Base-by-base conservation (phyloP, 2,113 vertebrate genomes). In the Mus pahari region DNA sequence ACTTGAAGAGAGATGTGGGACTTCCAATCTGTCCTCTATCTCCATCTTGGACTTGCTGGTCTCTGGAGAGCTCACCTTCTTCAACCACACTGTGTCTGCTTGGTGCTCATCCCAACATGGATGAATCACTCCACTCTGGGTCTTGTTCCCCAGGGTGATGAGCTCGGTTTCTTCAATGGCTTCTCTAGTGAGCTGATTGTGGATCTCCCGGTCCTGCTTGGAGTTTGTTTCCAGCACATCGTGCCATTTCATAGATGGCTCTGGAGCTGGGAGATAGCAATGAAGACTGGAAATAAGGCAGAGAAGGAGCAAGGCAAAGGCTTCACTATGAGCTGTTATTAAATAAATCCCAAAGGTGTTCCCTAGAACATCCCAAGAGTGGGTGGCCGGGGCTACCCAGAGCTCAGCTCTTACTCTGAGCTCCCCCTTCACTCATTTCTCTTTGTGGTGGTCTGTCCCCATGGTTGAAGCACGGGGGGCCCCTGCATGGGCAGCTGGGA, bases 81-180 rank as follows among this genome's bases (percentile, higher is more conserved):
- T 68, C 45, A 20, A 19, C 20, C n/a, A n/a, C 12, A 58, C 2
- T 10, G 12, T 2, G 7, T 73, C 91, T 66, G 42, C 50, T 53
- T 58, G 1, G 0, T 1, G 39, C 14, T 33, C 62, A 39, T 3
- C 62, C 68, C 36, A 5, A 7, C 75, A 13, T 70, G 50, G 36
- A 62, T 4, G 20, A 39, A n/a, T 36, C 0, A 4, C 19, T 39
- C 24, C 0, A 4, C 19, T 39, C 24, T 28, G 7, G 6, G 48
- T 31, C n/a, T 55, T 9, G 22, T 39, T 53, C 71, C n/a, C 42
- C 0, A 0, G 1, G 4, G 31, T 8, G 8, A 53, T 42, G 55
- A 53, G 31, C 53, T 5, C 0, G 1, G 39, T 20, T 53, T 79
- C 58, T 84, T 86, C 45, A 0, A 0, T 1, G 58, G 17, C 28